phyloP scores from a whole-genome alignment of 1,140 invertebrate genomes.

The Drosophila melanica region DNA sequence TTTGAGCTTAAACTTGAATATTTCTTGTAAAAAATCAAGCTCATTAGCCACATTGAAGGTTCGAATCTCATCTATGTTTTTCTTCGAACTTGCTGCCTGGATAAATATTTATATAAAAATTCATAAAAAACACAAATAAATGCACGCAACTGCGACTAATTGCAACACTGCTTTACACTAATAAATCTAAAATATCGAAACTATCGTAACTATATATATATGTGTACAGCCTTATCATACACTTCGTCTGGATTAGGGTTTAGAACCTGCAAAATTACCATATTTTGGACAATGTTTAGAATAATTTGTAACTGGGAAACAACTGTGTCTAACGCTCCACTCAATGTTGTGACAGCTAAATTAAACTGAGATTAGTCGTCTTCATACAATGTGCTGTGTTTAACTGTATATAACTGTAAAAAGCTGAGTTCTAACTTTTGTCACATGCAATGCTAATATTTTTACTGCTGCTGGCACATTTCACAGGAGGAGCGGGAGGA shows the following conservation, averaged over 20 bases:
- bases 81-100: not conserved
- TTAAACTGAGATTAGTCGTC: not conserved
- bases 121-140: conserved; percentile 21
- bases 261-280: not conserved
- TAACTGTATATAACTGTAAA: conserved; percentile 63
- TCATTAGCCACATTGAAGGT: not conserved
- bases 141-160: conserved; percentile 48
- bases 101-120: not conserved
- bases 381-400: conserved; percentile 52
- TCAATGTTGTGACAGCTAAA: conserved; percentile 28
- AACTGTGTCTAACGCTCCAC: conserved; percentile 7
- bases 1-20: no score
- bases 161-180: conserved; percentile 50
- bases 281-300: not conserved
- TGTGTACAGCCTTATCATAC: no score
- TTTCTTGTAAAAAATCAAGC: no score
- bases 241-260: not conserved
- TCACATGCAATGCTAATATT: conserved; percentile 19
- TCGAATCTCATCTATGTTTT: not conserved
- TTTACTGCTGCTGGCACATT: not conserved
- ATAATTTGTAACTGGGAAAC: not conserved
- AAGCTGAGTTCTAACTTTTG: not conserved
- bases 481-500: conserved; percentile 55
- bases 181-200: not conserved
- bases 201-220: conserved; percentile 5